Evolutionary conservation across 2,888 invertebrate species (phyloP), one percentile per base, ranked within the genome.

Genomic region (Drosophila tripunctata): DNA sequence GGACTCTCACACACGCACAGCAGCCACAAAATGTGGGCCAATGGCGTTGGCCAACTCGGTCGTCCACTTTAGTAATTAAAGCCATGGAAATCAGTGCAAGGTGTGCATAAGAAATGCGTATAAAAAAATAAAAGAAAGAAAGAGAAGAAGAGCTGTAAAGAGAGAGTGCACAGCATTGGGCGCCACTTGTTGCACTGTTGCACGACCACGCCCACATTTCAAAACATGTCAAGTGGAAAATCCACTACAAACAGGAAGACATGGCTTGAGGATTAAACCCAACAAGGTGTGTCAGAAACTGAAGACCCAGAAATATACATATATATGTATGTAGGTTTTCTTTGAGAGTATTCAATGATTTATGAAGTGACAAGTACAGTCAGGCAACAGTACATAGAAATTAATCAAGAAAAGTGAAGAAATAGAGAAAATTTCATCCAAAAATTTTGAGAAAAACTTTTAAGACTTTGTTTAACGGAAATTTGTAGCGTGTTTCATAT

Each of bases 41-140:
- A 66, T 78, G 71, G 54, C 57, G 79, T 43, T 78, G 76, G 44
- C 71, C 79, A 77, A 77, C 15, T 77, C 62, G 54, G 52, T 62
- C 48, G 51, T 47, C 78, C 72, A 71, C 79, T 79, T 75, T 60
- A 40, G 75, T 75, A 76, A 76, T 76, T 76, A 76, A 76, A 76
- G 75, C 54, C 72, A 79, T 75, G 79, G 64, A 79, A 76, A 76
- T 79, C 75, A 76, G 75, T 78, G 71, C 75, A 79, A 67, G 76
- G 70, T 64, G 75, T 64, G 57, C 54, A 68, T 44, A 19, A 63
- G 48, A 60, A 56, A 75, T 68, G 54, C 50, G 38, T 27, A 27
- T 10, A 27, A 27, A 27, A 35, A 61, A 52, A 30, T 22, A 1
- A 27, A 30, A 30, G 14, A 3, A 4, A 14, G 36, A 48, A 1